Evolutionary conservation across 2,888 invertebrate species (phyloP).

Genomic region (Drosophila dives): DNA sequence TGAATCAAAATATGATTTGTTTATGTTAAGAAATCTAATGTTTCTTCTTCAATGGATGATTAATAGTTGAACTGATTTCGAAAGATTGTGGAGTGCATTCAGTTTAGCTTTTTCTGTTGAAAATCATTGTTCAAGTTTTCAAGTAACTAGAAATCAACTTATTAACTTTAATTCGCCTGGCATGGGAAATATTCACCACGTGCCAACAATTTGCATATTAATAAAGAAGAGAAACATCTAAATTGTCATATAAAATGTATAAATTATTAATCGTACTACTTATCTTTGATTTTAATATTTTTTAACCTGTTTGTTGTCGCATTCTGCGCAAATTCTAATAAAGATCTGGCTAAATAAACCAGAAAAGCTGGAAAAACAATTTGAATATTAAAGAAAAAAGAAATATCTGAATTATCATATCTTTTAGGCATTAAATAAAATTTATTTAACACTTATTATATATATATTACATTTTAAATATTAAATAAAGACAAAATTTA

Average conservation of each 20-base stretch:
- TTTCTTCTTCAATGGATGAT: slow-evolving; percentile 21
- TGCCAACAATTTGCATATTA: background rate
- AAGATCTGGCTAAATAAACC: background rate
- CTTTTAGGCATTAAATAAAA: too few relatives aligned
- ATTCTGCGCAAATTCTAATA: slow-evolving; percentile 30
- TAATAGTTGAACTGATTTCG: slow-evolving; percentile 12
- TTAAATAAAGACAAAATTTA: too few relatives aligned
- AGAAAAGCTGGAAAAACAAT: too few relatives aligned
- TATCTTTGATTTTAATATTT: background rate
- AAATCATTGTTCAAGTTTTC: background rate
- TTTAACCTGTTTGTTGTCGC: slow-evolving; percentile 49
- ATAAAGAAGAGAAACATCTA: background rate
- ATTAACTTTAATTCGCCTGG: background rate
- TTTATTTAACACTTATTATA: too few relatives aligned
- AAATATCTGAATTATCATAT: too few relatives aligned
- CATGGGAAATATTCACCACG: background rate
- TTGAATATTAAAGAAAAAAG: too few relatives aligned
- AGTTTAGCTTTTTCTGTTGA: background rate
- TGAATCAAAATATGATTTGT: slow-evolving; percentile 71
- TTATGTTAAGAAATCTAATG: slow-evolving; percentile 48
- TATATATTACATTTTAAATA: too few relatives aligned
- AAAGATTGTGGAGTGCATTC: background rate
- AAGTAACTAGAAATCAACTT: background rate
- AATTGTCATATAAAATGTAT: background rate
- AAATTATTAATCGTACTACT: too few relatives aligned